Evolutionary conservation across 2,797 vertebrate genomes (phyloP), one percentile per base, ranked within the genome.

Genomic region (Leuciscus waleckii): DNA sequence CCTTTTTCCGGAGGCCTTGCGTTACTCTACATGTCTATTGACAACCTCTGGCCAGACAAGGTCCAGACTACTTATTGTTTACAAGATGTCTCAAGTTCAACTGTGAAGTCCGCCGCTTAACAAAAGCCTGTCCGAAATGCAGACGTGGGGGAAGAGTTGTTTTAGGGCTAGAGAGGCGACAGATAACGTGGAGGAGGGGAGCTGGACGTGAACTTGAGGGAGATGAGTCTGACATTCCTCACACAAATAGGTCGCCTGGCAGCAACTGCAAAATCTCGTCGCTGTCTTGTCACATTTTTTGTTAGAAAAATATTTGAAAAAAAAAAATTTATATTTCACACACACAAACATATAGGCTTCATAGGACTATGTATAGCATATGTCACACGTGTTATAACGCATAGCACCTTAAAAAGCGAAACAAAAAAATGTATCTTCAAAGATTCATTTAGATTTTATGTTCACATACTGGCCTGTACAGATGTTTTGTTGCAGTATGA

Each of bases 51-150:
- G 81, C 94, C 92, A 95, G 95, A 96, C 94, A 94, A 90, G 84
- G 92, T 90, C 94, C 94, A 95, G 95, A 95, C 95, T 91, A 92
- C 93, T 93, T 90, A 94, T 89, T 89, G 88, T 96, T 96, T 95
- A 95, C 94, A 93, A 95, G 94, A 93, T 95, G 94, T 95, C 94
- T 96, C 95, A 93, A 93, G 92, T 93, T 93, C 92, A 96, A 95
- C 94, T 94, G 92, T 95, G 95, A 94, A 93, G 93, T 94, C 94
- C 92, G 88, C 89, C 89, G 85, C 82, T 87, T 93, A 92, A 95
- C 94, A 95, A 94, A 94, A 93, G 93, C 91, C 91, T 86, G 90
- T 91, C 93, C 90, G 87, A 92, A 90, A 89, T 90, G 91, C 92
- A 93, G 92, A 92, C 92, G 54, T 89, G 87, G 87, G 88, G 78